phyloP scores from a whole-genome alignment of 2,113 vertebrate genomes.

The Mormyrus lacerda region DNA sequence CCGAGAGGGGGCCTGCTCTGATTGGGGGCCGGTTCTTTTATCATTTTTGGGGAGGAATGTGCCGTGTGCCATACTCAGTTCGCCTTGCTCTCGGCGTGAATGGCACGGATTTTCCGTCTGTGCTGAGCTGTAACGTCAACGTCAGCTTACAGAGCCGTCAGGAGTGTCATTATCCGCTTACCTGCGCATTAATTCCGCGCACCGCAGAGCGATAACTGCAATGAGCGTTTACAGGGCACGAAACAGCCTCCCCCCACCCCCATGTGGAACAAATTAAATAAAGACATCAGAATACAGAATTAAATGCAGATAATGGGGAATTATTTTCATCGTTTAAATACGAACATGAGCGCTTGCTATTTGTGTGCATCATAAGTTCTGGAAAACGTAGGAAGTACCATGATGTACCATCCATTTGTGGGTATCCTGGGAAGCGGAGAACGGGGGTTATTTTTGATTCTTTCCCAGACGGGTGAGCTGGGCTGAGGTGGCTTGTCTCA shows the following conservation, averaged over 20 bases:
- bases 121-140: background rate
- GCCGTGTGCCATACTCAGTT: background rate
- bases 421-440: background rate
- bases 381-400: background rate
- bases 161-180: slow-evolving; percentile 8
- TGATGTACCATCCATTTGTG: background rate
- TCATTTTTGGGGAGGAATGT: background rate
- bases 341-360: background rate
- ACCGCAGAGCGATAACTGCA: background rate
- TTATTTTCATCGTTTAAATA: background rate
- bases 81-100: background rate
- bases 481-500: background rate
- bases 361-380: background rate
- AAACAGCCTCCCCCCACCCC: background rate
- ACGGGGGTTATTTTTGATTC: background rate
- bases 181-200: background rate
- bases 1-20: background rate
- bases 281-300: background rate
- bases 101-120: background rate
- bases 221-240: background rate
- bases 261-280: background rate
- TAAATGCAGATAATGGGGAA: background rate
- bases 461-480: background rate
- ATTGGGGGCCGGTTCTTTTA: background rate
- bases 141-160: background rate